Evolutionary conservation across 2,797 vertebrate genomes (phyloP), one percentile per base, ranked within the genome.

Genomic region (Malurus leucopterus): DNA sequence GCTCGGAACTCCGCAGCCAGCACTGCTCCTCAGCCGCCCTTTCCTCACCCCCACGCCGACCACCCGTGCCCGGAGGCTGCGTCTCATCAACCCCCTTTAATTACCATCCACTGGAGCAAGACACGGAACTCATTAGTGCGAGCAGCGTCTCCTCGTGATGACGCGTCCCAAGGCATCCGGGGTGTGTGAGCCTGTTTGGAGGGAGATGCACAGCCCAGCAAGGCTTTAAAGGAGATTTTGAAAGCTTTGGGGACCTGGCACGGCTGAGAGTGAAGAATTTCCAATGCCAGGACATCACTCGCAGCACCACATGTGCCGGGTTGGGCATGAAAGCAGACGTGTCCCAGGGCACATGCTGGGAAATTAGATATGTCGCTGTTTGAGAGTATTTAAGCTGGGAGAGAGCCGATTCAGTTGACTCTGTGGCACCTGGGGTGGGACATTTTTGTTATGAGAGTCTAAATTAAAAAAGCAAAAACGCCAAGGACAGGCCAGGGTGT

Each of bases 231-330:
- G 67, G 67, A 59, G 43, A 34, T 79, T 78, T 81, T 50, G 51
- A 24, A 47, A 41, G 15, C 61, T 87, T 27, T 55, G 24, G n/a
- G 24, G 22, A 57, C 9, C 10, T 75, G 68, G 22, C 0, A 0
- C 14, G 18, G 54, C 44, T 49, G 47, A 47, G 32, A 13, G 3
- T 0, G 3, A 57, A 38, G 30, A 80, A 50, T 2, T 29, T 38
- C 3, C 47, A 27, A 3, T 10, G 55, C n/a, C 47, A 29, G 34
- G 61, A 22, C 2, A 0, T 32, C 38, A n/a, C 26, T 63, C 0
- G 0, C 59, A 72, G 67, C 6, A 7, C 30, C 4, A 0, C 5
- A 0, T 9, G n/a, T 5, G 9, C 5, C 1, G 65, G 19, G 17
- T 5, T 65, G 29, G n/a, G 24, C 43, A 14, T 4, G 30, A 70